Evolutionary conservation across 2,113 vertebrate genomes (phyloP).

Genomic region (Micronycteris hirsuta): DNA sequence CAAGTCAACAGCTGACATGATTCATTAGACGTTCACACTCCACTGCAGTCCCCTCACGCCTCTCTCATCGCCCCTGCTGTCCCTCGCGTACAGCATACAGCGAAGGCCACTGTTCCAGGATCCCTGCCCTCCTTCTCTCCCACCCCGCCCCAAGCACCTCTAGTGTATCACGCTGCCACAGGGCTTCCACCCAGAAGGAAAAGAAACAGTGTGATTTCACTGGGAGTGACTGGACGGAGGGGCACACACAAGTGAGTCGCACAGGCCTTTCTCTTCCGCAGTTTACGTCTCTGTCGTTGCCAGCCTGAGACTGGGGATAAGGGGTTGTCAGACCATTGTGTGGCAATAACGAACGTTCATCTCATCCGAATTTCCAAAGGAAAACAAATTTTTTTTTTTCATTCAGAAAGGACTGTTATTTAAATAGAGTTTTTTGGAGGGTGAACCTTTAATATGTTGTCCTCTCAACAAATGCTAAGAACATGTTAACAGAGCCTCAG

Average conservation of each 20-base stretch:
- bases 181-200: constrained; percentile 71
- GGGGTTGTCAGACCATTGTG: constrained; percentile 57
- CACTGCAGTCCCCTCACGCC: neutral
- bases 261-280: constrained; percentile 43
- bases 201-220: constrained; percentile 60
- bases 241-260: neutral
- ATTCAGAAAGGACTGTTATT: constrained; percentile 64
- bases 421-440: constrained; percentile 43
- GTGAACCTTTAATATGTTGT: neutral
- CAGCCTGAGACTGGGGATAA: constrained; percentile 51
- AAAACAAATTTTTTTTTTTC: neutral
- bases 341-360: constrained; percentile 59
- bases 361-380: constrained; percentile 57
- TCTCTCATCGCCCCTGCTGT: neutral
- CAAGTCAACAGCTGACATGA: constrained; percentile 52
- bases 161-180: neutral
- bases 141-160: rapidly evolving
- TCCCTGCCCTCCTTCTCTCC: neutral
- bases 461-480: neutral
- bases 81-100: neutral
- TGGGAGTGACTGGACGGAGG: constrained; percentile 31
- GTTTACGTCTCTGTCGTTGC: constrained; percentile 49
- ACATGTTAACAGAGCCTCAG: constrained; percentile 33
- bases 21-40: constrained; percentile 34
- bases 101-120: rapidly evolving